Percentiles rank a stretch among this genome's conserved stretches.
These are phyloP conservation scores for Oreortyx pictus DNA, from an alignment of 2,797 vertebrate species.

Conservation along the genomic window DNA sequence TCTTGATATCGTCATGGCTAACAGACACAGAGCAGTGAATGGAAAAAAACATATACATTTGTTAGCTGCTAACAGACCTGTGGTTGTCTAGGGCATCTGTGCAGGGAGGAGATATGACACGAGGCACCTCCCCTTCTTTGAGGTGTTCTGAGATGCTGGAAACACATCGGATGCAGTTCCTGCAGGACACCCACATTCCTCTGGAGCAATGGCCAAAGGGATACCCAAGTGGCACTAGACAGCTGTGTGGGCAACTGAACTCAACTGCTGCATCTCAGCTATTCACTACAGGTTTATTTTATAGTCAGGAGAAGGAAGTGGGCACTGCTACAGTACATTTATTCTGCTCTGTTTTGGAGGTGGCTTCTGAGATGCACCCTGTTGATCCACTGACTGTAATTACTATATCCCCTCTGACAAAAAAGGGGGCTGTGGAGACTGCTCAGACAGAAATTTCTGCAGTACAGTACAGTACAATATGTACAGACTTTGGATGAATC, in stretches of 20 bases:
- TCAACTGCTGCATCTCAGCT: neutral
- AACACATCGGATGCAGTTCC: neutral
- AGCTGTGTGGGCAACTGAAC: neutral
- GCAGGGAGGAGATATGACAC: neutral
- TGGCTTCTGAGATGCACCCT: neutral
- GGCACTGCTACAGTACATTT: neutral
- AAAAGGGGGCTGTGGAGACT: neutral
- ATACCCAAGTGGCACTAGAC: neutral
- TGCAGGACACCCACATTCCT: neutral
- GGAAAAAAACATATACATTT: neutral
- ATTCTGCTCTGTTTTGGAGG: neutral
- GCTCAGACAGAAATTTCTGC: neutral
- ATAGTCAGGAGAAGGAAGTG: neutral
- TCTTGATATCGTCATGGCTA: neutral
- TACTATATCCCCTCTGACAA: neutral
- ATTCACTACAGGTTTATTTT: neutral
- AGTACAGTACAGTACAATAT: neutral
- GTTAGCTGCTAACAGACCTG: neutral
- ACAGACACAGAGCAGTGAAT: neutral
- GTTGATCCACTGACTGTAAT: neutral
- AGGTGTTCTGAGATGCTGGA: neutral
- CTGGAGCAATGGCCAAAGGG: neutral
- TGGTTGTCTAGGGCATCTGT: neutral
- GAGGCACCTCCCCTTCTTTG: neutral
- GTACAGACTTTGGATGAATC: neutral